phyloP scores from a whole-genome alignment of 2,888 invertebrate species.

The Alloplasta piceator region DNA sequence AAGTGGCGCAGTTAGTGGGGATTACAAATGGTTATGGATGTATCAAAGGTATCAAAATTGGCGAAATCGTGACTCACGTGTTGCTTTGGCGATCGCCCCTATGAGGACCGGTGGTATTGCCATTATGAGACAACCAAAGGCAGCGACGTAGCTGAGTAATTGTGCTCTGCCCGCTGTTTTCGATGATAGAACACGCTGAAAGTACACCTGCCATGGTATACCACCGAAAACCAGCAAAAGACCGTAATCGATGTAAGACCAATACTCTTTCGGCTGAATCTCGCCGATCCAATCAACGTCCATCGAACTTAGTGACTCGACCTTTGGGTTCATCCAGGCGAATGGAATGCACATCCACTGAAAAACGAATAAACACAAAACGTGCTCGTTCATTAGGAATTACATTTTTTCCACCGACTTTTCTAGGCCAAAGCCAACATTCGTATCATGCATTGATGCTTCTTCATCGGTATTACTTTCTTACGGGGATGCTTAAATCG shows the following conservation, averaged over 20 bases:
- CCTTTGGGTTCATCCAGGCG: conserved; percentile 94
- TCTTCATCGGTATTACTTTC: not conserved
- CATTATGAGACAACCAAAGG: conserved; percentile 97
- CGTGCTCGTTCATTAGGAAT: not conserved
- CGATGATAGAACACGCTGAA: conserved; percentile 98
- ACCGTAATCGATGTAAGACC: conserved; percentile 94
- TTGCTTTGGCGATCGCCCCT: conserved; percentile 98
- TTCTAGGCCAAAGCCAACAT: too few relatives aligned
- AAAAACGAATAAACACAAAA: conserved; percentile 9
- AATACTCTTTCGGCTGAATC: conserved; percentile 89
- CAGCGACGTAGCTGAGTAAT: conserved; percentile 97
- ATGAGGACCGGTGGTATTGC: conserved; percentile 98
- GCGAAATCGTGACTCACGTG: conserved; percentile 86
- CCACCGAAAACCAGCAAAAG: conserved; percentile 96
- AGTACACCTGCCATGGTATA: conserved; percentile 99
- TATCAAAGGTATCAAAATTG: conserved; percentile 40
- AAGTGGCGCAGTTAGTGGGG: too few relatives aligned
- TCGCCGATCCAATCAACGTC: conserved; percentile 96
- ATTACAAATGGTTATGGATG: not conserved
- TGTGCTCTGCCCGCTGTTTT: conserved; percentile 97
- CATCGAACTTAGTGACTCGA: conserved; percentile 91
- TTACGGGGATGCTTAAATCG: conserved; percentile 6
- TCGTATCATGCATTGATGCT: not conserved
- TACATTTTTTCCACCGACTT: too few relatives aligned
- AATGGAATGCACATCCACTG: conserved; percentile 99